A percentile compares a stretch with the other conserved stretches of the same genome.
phyloP scores from a whole-genome alignment of 2,888 invertebrate genomes.

The Chaetogeoica ovagalla region DNA sequence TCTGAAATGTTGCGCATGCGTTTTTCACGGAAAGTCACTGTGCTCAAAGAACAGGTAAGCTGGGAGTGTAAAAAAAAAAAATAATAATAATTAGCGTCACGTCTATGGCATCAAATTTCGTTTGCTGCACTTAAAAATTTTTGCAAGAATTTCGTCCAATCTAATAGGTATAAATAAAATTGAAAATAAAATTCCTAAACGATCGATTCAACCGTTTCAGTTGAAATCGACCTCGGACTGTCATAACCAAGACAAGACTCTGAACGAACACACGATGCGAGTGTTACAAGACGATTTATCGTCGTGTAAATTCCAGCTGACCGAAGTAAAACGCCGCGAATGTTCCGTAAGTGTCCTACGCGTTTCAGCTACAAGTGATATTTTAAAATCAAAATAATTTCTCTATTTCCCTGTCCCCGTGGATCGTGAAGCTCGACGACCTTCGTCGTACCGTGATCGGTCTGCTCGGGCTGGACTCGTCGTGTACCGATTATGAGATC shows the following conservation, averaged over 20 bases:
- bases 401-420: background rate
- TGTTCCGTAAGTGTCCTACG: constrained; percentile 57
- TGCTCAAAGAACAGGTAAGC: constrained; percentile 70
- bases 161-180: too few species aligned
- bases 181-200: background rate
- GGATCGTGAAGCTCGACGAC: constrained; percentile 66
- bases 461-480: constrained; percentile 72
- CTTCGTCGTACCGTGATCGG: constrained; percentile 76
- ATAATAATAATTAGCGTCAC: background rate
- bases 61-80: background rate
- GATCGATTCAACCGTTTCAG: constrained; percentile 52
- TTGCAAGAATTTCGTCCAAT: background rate
- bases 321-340: constrained; percentile 75
- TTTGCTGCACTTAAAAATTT: background rate
- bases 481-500: constrained; percentile 76
- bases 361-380: too few species aligned
- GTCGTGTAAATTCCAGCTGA: constrained; percentile 72
- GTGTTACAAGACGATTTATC: constrained; percentile 76
- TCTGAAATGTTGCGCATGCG: constrained; percentile 77
- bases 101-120: background rate
- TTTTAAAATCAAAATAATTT: background rate
- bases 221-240: constrained; percentile 70
- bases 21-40: constrained; percentile 72
- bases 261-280: constrained; percentile 71
- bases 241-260: constrained; percentile 71